phyloP scores from a whole-genome alignment of 2,797 vertebrate species.

The Acanthopagrus latus region DNA sequence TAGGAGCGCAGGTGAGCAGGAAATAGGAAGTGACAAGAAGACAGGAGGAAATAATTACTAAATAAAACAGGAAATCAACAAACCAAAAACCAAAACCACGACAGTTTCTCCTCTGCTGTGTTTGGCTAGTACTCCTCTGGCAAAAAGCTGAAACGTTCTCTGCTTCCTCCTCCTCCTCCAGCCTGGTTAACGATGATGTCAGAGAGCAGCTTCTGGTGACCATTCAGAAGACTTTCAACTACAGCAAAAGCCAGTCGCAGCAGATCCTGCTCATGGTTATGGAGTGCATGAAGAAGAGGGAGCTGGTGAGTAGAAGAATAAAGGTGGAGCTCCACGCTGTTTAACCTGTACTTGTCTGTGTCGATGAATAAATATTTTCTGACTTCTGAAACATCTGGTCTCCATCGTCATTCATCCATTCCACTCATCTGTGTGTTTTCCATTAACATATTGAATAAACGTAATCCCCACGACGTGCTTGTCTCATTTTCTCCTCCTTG shows the following conservation, averaged over 20 bases:
- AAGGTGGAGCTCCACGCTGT: not conserved
- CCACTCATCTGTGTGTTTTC: slow-evolving; percentile 61
- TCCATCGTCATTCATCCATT: slow-evolving; percentile 75
- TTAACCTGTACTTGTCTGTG: slow-evolving; percentile 32
- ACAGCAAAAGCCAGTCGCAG: slow-evolving; percentile 93
- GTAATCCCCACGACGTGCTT: slow-evolving; percentile 62
- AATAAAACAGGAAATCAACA: no score
- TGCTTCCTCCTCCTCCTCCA: slow-evolving; percentile 60
- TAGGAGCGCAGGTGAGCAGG: no score
- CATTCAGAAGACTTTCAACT: slow-evolving; percentile 99
- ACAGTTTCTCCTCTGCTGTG: no score
- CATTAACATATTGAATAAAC: slow-evolving; percentile 83
- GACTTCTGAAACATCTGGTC: slow-evolving; percentile 64
- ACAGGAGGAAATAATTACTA: no score
- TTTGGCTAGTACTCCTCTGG: not conserved
- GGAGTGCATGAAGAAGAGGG: slow-evolving; percentile 99
- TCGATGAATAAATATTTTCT: slow-evolving; percentile 75
- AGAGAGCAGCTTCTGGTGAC: slow-evolving; percentile 97
- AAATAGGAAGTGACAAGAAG: no score
- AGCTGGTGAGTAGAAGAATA: slow-evolving; percentile 90
- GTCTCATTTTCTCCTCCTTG: slow-evolving; percentile 66
- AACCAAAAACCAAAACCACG: no score
- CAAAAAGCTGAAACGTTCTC: not conserved
- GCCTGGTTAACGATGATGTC: slow-evolving; percentile 92
- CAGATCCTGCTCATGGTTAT: slow-evolving; percentile 95